These are phyloP conservation scores for Betta splendens DNA, from an alignment of 2,797 vertebrate genomes.

Conservation along the genomic window DNA sequence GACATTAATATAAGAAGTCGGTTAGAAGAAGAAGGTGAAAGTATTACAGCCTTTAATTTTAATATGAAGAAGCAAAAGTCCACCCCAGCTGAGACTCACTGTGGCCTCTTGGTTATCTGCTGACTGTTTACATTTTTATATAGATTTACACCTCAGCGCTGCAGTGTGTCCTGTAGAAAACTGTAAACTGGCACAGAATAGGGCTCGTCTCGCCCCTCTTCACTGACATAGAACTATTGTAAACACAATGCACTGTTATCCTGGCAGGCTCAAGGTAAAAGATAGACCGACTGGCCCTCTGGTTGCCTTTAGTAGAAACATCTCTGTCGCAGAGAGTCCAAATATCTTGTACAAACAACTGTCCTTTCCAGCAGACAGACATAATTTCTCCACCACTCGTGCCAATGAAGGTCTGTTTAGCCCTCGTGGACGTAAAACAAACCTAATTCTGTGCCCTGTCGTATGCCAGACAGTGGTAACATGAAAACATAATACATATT, in stretches of 20 bases:
- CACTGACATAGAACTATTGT: conserved; percentile 41
- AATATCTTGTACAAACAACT: conserved; percentile 53
- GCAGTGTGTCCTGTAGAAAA: neutral
- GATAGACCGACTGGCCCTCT: conserved; percentile 36
- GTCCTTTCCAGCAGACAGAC: conserved; percentile 55
- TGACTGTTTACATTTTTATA: neutral
- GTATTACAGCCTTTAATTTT: conserved; percentile 2
- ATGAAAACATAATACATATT: neutral
- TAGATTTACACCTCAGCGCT: neutral
- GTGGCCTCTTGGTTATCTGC: neutral
- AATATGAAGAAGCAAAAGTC: neutral
- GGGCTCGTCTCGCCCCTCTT: conserved; percentile 33
- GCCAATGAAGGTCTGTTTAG: conserved; percentile 66
- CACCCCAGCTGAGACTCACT: neutral
- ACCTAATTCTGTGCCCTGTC: conserved; percentile 5
- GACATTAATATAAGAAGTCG: neutral
- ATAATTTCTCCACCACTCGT: conserved; percentile 45
- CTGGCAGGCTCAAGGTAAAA: conserved; percentile 62
- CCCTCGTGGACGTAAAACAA: conserved; percentile 54
- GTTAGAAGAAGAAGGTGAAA: no score
- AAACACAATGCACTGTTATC: conserved; percentile 53
- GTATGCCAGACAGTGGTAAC: conserved; percentile 25
- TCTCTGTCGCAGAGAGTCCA: conserved; percentile 50
- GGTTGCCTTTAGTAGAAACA: conserved; percentile 58
- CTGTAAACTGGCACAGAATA: conserved; percentile 14